These are phyloP conservation scores for Sebastes nivosus DNA, from an alignment of 2,797 vertebrate species.

Conservation along the genomic window DNA sequence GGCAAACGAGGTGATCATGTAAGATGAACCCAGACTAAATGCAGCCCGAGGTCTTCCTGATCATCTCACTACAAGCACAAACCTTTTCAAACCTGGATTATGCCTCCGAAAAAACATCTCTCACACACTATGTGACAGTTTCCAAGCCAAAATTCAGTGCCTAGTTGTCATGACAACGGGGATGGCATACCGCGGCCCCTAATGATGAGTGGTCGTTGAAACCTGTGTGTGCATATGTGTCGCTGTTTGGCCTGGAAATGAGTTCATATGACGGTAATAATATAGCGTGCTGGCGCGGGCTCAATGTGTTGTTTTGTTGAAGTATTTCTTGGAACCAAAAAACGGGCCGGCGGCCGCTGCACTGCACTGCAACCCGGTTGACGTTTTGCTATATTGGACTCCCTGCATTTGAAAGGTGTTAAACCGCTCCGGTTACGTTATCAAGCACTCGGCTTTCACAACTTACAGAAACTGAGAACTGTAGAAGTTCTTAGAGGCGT, in stretches of 20 bases:
- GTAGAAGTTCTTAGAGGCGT: neutral
- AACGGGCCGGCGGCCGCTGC: neutral
- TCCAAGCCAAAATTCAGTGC: conserved; percentile 52
- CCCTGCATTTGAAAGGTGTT: conserved; percentile 45
- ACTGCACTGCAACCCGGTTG: conserved; percentile 14
- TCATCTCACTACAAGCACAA: neutral
- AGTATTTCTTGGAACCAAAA: conserved; percentile 54
- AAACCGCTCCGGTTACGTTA: conserved; percentile 6
- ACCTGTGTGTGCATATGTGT: conserved; percentile 57
- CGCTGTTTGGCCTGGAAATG: conserved; percentile 66
- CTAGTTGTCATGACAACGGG: conserved; percentile 68
- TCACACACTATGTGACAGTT: conserved; percentile 29
- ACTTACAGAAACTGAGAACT: neutral
- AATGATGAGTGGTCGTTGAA: conserved; percentile 63
- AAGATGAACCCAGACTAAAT: neutral
- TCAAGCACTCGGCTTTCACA: neutral
- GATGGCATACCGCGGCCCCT: conserved; percentile 58
- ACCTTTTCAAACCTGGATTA: conserved; percentile 16
- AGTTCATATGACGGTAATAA: conserved; percentile 66
- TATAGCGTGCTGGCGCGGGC: conserved; percentile 59
- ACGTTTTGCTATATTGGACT: conserved; percentile 26
- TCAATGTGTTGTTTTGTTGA: conserved; percentile 68
- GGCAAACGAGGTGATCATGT: neutral
- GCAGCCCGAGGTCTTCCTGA: neutral
- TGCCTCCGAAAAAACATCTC: conserved; percentile 8